phyloP scores from a whole-genome alignment of 2,888 invertebrate species.

The Zygogramma bicolorata region DNA sequence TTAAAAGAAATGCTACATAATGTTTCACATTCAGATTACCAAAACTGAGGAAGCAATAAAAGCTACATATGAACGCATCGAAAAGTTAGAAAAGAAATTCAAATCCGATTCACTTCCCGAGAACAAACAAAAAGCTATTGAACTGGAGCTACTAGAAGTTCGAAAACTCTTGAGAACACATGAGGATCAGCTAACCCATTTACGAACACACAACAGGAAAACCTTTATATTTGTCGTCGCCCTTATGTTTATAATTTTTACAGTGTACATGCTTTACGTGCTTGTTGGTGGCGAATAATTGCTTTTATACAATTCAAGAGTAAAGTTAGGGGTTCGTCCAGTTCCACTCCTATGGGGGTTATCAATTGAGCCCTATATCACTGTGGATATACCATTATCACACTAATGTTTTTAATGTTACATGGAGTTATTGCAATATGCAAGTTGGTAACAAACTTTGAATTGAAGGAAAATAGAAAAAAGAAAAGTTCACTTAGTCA shows the following conservation, averaged over 20 bases:
- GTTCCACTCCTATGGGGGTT: no score
- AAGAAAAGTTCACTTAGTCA: no score
- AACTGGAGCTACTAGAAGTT: constrained; percentile 60
- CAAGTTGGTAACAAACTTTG: no score
- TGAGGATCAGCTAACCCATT: constrained; percentile 58
- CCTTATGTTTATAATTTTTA: constrained; percentile 44
- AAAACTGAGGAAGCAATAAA: constrained; percentile 60
- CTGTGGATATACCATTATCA: no score
- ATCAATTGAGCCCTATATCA: no score
- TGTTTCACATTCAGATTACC: constrained; percentile 53
- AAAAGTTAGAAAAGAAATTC: constrained; percentile 57
- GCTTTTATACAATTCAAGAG: background rate
- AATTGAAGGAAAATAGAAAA: no score
- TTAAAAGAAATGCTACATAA: no score
- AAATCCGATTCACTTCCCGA: constrained; percentile 49
- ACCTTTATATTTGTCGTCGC: constrained; percentile 57
- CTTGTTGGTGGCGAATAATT: constrained; percentile 10
- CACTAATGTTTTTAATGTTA: no score
- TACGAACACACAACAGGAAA: constrained; percentile 59
- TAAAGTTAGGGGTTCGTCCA: no score
- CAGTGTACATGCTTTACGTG: constrained; percentile 29
- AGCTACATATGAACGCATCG: constrained; percentile 56
- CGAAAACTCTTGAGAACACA: constrained; percentile 60
- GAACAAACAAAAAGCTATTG: constrained; percentile 52
- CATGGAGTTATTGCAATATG: no score